Evolutionary conservation across 1,140 invertebrate species (phyloP).

Genomic region (Penaeus indicus): DNA sequence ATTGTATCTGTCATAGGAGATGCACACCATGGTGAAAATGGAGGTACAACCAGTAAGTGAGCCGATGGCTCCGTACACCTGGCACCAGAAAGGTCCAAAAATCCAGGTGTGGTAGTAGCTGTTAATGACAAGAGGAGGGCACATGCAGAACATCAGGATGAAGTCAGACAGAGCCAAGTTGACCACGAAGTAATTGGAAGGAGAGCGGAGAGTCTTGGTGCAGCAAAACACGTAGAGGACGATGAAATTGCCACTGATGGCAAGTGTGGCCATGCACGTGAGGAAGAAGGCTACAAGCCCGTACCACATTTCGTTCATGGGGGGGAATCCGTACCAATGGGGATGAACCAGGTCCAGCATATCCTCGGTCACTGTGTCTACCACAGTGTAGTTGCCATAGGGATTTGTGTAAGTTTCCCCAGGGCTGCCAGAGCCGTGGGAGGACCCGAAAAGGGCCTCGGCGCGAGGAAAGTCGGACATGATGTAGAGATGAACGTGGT

Average conservation of each 20-base stretch:
- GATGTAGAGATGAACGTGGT: too few species aligned
- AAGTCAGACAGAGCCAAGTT: constrained; percentile 87
- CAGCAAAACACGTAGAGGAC: constrained; percentile 87
- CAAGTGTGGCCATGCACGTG: too few species aligned
- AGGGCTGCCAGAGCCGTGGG: too few species aligned
- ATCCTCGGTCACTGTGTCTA: constrained; percentile 67
- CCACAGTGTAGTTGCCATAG: too few species aligned
- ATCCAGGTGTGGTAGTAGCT: constrained; percentile 73
- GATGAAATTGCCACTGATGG: constrained; percentile 80
- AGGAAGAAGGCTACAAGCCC: constrained; percentile 68
- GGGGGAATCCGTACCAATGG: constrained; percentile 68
- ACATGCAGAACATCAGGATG: too few species aligned
- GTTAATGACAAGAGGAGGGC: constrained; percentile 77
- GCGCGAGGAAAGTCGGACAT: too few species aligned
- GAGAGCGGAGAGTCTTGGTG: constrained; percentile 83
- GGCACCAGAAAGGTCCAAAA: constrained; percentile 82
- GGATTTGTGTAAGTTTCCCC: too few species aligned
- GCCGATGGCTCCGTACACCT: constrained; percentile 83
- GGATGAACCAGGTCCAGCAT: constrained; percentile 67
- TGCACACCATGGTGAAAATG: constrained; percentile 67
- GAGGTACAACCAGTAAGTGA: constrained; percentile 66
- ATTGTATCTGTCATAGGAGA: constrained; percentile 68
- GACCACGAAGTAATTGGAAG: constrained; percentile 85
- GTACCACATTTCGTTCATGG: constrained; percentile 69
- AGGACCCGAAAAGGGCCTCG: too few species aligned